These are phyloP conservation scores for Chaetorhynchus papuensis DNA, from an alignment of 2,113 vertebrate genomes.

Conservation along the genomic window DNA sequence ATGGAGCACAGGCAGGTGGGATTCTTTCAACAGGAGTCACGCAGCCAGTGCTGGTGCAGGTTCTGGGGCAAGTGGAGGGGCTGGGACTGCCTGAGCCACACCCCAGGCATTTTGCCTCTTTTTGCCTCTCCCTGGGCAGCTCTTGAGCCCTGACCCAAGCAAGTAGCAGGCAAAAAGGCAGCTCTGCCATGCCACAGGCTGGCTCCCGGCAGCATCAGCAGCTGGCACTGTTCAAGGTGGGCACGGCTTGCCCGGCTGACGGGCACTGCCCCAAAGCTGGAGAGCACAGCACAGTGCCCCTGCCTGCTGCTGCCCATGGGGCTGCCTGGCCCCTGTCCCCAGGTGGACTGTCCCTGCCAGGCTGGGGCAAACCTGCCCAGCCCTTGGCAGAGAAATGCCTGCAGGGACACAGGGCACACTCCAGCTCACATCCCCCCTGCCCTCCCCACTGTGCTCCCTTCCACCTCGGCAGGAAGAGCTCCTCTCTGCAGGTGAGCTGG, in stretches of 20 bases:
- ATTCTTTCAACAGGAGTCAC: background rate
- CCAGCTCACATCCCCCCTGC: background rate
- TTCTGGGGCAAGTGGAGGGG: background rate
- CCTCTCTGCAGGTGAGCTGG: conserved; percentile 37
- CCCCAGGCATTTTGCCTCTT: background rate
- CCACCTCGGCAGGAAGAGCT: background rate
- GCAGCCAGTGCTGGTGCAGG: background rate
- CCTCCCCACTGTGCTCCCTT: background rate
- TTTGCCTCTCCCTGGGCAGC: background rate
- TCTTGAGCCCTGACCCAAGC: accelerated
- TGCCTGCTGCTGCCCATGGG: background rate
- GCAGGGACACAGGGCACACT: background rate
- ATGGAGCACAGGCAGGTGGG: background rate
- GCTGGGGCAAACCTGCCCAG: background rate
- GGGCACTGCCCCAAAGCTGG: background rate
- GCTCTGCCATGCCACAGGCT: background rate
- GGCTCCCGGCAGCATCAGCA: background rate
- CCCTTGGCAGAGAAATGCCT: background rate
- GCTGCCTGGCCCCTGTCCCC: background rate
- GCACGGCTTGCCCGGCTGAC: accelerated
- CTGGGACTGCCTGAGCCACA: background rate
- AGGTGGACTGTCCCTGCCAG: background rate
- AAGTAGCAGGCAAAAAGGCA: background rate
- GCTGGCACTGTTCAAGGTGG: background rate
- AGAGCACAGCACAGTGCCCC: background rate